phyloP scores from a whole-genome alignment of 2,888 invertebrate species.

The Mamestra brassicae region DNA sequence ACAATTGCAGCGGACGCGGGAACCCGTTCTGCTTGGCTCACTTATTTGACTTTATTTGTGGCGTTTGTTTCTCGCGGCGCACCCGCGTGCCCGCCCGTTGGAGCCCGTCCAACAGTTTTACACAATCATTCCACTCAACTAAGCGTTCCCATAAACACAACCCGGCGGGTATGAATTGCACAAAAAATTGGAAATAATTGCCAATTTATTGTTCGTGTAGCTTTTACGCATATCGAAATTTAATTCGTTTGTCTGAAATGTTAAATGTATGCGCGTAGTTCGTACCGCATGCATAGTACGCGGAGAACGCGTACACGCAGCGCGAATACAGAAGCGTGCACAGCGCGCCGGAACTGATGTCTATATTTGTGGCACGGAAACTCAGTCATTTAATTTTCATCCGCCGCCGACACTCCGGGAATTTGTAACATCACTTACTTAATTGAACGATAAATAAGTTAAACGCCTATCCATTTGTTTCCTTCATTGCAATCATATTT shows the following conservation, averaged over 20 bases:
- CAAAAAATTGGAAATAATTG: slow-evolving; percentile 89
- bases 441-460: slow-evolving; percentile 61
- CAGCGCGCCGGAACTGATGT: slow-evolving; percentile 46
- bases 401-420: slow-evolving; percentile 44
- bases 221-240: slow-evolving; percentile 78
- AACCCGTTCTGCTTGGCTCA: slow-evolving; percentile 78
- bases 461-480: slow-evolving; percentile 50
- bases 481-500: slow-evolving; percentile 43
- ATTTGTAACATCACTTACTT: slow-evolving; percentile 62
- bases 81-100: slow-evolving; percentile 82
- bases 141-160: slow-evolving; percentile 90
- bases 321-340: slow-evolving; percentile 44
- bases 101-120: slow-evolving; percentile 89
- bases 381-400: slow-evolving; percentile 62
- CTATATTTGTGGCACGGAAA: slow-evolving; percentile 62
- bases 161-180: slow-evolving; percentile 89
- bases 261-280: slow-evolving; percentile 33
- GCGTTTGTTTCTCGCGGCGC: slow-evolving; percentile 83
- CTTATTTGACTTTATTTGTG: slow-evolving; percentile 89
- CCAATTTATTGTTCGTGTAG: slow-evolving; percentile 82
- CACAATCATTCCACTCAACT: slow-evolving; percentile 91
- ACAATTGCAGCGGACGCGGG: slow-evolving; percentile 66
- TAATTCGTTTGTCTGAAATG: slow-evolving; percentile 68
- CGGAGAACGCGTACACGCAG: slow-evolving; percentile 24
- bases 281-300: slow-evolving; percentile 5